Conservation (phyloP, 2,797 vertebrate genomes). For the Acanthurus leucopareius region DNA sequence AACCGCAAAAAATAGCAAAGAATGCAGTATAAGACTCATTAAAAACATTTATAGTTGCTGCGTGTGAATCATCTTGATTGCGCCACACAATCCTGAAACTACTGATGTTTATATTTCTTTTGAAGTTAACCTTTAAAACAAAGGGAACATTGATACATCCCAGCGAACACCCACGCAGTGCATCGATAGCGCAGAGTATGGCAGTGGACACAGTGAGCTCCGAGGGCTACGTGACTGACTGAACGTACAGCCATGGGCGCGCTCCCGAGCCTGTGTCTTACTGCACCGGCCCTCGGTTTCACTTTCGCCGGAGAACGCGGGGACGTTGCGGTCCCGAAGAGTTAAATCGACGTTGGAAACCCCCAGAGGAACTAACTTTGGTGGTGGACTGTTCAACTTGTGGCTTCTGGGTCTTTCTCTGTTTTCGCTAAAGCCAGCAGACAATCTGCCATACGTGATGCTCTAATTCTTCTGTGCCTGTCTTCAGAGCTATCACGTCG, state of each 20-base stretch:
- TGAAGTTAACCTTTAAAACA: not conserved
- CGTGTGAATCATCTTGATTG: not conserved
- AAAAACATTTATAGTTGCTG: not conserved
- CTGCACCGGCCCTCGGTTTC: conserved; percentile 44
- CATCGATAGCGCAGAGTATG: not conserved
- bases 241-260: conserved; percentile 79
- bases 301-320: conserved; percentile 32
- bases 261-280: conserved; percentile 38
- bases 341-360: not conserved
- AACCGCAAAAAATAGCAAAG: not conserved
- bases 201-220: not conserved
- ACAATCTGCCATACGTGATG: not conserved
- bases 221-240: conserved; percentile 85
- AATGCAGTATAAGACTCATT: not conserved
- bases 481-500: not conserved
- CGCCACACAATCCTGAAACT: not conserved
- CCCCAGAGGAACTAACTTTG: not conserved
- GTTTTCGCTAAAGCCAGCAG: not conserved
- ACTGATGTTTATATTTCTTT: not conserved
- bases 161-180: not conserved
- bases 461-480: too few species aligned
- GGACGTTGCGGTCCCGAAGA: not conserved
- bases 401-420: not conserved
- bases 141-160: not conserved
- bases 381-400: too few species aligned